phyloP scores from a whole-genome alignment of 1,140 invertebrate genomes.

The Philopotamus ludificatus region DNA sequence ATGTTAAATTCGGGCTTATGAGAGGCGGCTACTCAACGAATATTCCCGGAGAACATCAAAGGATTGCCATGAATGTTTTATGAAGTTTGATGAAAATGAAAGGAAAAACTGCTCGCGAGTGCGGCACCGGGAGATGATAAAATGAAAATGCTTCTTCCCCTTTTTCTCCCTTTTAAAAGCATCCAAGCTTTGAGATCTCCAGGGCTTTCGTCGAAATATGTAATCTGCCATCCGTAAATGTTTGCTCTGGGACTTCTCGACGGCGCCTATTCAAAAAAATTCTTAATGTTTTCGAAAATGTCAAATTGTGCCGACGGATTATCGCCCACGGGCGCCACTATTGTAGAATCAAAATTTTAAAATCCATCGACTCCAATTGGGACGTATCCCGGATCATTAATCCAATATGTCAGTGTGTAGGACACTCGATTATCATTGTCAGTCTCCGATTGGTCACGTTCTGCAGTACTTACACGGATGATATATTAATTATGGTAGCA shows the following conservation, averaged over 20 bases:
- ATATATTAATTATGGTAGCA: too few relatives aligned
- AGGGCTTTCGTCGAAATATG: slow-evolving; percentile 25
- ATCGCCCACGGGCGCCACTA: too few relatives aligned
- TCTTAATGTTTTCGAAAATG: too few relatives aligned
- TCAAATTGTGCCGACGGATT: too few relatives aligned
- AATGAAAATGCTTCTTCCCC: slow-evolving; percentile 33
- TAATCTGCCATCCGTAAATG: slow-evolving; percentile 42
- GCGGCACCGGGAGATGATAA: slow-evolving; percentile 36
- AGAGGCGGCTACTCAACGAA: background rate
- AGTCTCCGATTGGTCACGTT: too few relatives aligned
- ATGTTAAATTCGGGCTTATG: background rate
- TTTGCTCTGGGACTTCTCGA: slow-evolving; percentile 16
- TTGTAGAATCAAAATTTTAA: too few relatives aligned
- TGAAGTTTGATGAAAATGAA: slow-evolving; percentile 43
- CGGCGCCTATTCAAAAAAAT: background rate
- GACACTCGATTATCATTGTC: too few relatives aligned
- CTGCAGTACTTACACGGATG: too few relatives aligned
- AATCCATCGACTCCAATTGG: too few relatives aligned
- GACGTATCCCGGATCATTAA: too few relatives aligned
- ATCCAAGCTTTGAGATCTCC: slow-evolving; percentile 23
- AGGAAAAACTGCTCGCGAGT: slow-evolving; percentile 32
- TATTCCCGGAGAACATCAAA: slow-evolving; percentile 32
- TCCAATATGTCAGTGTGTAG: too few relatives aligned
- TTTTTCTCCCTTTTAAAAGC: slow-evolving; percentile 35
- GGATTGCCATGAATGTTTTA: slow-evolving; percentile 42